Conservation (phyloP, 2,888 invertebrate species). For the Phalera bucephala region DNA sequence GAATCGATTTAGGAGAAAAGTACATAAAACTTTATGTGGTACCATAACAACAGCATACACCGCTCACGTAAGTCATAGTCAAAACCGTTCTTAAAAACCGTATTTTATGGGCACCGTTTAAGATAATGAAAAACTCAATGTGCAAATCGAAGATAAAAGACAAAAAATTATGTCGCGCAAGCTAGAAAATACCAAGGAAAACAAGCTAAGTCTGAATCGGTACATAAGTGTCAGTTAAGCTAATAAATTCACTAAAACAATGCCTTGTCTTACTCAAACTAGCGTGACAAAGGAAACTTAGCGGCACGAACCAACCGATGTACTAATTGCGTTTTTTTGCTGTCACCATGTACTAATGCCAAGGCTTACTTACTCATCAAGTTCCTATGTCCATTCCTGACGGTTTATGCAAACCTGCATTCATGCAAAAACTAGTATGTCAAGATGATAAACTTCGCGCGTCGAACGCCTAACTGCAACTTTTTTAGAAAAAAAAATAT, state of each 20-base stretch:
- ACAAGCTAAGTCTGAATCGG: slow-evolving; percentile 29
- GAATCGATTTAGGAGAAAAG: background rate
- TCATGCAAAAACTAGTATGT: slow-evolving; percentile 63
- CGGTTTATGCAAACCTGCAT: slow-evolving; percentile 67
- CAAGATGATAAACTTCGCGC: slow-evolving; percentile 58
- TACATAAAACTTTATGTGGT: too few species aligned
- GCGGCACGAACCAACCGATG: slow-evolving; percentile 56
- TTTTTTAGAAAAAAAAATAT: slow-evolving; percentile 33
- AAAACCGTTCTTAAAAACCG: too few species aligned
- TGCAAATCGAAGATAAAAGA: too few species aligned
- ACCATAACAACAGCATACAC: too few species aligned
- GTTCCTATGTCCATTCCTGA: slow-evolving; percentile 74
- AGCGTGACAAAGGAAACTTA: slow-evolving; percentile 77
- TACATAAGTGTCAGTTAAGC: slow-evolving; percentile 52
- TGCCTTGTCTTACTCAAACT: slow-evolving; percentile 58
- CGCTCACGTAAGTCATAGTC: too few species aligned
- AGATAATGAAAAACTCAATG: too few species aligned
- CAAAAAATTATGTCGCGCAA: slow-evolving; percentile 11
- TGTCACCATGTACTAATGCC: slow-evolving; percentile 67
- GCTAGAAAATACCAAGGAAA: slow-evolving; percentile 22
- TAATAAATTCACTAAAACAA: slow-evolving; percentile 75
- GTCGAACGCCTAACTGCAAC: slow-evolving; percentile 44
- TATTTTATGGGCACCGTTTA: too few species aligned
- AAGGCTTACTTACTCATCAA: slow-evolving; percentile 79
- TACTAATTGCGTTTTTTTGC: slow-evolving; percentile 79